phyloP scores from a whole-genome alignment of 1,140 invertebrate genomes.

The Drosophila arizonae region DNA sequence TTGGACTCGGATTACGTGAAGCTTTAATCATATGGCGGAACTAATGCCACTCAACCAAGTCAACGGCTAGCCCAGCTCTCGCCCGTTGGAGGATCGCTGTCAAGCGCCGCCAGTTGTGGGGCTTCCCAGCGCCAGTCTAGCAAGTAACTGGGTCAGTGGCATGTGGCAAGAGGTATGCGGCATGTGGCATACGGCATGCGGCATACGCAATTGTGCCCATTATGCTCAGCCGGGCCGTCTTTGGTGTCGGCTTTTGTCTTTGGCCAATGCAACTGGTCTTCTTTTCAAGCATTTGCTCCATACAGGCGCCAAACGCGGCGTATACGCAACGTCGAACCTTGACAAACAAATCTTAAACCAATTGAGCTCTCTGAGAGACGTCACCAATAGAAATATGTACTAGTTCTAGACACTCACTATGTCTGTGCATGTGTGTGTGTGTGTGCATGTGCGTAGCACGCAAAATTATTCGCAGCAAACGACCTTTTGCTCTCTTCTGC shows the following conservation, averaged over 20 bases:
- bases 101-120: conserved; percentile 56
- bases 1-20: conserved; percentile 63
- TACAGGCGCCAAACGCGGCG: conserved; percentile 32
- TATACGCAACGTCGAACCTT: conserved; percentile 72
- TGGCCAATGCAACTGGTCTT: conserved; percentile 22
- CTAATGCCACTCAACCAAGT: conserved; percentile 54
- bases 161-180: conserved; percentile 49
- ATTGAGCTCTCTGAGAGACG: conserved; percentile 43
- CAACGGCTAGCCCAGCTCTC: conserved; percentile 31
- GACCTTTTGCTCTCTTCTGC: conserved; percentile 26
- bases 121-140: conserved; percentile 47
- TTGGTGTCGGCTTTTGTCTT: conserved; percentile 62
- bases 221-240: conserved; percentile 21
- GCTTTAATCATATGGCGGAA: conserved; percentile 79
- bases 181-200: conserved; percentile 29
- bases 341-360: conserved; percentile 43
- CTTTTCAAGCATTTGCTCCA: conserved; percentile 28
- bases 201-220: conserved; percentile 47
- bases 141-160: conserved; percentile 73
- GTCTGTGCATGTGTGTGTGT: neutral
- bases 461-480: conserved; percentile 51
- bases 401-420: conserved; percentile 1
- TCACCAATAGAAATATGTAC: conserved; percentile 13
- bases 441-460: conserved; percentile 24
- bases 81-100: conserved; percentile 61